Percentiles rank a stretch among this genome's conserved stretches.
Conservation (phyloP, 1,140 invertebrate genomes). For the Pteromalus puparum region DNA sequence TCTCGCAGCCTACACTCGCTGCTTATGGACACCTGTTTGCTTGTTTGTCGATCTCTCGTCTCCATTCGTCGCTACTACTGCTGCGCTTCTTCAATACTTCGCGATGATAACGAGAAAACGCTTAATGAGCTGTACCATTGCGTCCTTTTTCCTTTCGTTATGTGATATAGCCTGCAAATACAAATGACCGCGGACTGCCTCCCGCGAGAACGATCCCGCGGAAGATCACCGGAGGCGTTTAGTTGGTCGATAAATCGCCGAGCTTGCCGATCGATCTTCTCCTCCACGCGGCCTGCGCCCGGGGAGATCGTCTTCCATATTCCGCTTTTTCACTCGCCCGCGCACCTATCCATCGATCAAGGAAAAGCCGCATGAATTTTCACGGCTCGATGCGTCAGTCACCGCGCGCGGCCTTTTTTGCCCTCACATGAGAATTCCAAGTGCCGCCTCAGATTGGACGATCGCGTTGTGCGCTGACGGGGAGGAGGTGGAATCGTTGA, state of each 20-base stretch:
- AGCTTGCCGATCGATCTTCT: slow-evolving; percentile 34
- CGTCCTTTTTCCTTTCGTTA: neutral
- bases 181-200: neutral
- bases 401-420: neutral
- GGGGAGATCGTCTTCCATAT: slow-evolving; percentile 18
- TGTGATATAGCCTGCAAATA: neutral
- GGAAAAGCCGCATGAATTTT: slow-evolving; percentile 51
- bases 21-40: neutral
- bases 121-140: neutral
- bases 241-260: slow-evolving; percentile 37
- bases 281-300: neutral
- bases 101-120: neutral
- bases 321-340: slow-evolving; percentile 22
- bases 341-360: neutral
- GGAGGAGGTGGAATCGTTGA: neutral
- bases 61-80: neutral
- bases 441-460: neutral
- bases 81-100: neutral
- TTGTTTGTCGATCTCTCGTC: neutral
- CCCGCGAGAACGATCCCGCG: neutral
- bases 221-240: slow-evolving; percentile 19
- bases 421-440: neutral
- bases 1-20: neutral
- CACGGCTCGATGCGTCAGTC: slow-evolving; percentile 24
- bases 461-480: neutral